phyloP scores from a whole-genome alignment of 2,888 invertebrate genomes.

The Drosophila paranaensis region DNA sequence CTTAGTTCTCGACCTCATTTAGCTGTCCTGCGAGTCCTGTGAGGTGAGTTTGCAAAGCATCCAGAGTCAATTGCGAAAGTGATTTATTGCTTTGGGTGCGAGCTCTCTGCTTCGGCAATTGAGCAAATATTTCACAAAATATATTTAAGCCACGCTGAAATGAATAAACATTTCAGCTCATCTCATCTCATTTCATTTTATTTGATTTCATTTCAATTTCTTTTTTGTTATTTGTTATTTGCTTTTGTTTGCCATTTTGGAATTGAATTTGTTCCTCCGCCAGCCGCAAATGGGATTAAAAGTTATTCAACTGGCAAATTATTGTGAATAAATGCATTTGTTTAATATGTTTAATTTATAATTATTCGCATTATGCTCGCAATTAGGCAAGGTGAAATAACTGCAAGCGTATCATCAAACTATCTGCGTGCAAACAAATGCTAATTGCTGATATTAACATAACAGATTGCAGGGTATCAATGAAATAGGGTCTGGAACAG shows the following conservation, averaged over 20 bases:
- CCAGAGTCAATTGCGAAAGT: not conserved
- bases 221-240: not conserved
- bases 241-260: not conserved
- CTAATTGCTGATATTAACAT: not conserved
- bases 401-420: not conserved
- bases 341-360: not conserved
- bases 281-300: slow-evolving; percentile 1
- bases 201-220: no score
- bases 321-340: slow-evolving; percentile 2
- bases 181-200: not conserved
- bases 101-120: not conserved
- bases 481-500: no score
- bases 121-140: not conserved
- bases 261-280: not conserved
- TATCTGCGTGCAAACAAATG: not conserved
- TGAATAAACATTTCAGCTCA: slow-evolving; percentile 1
- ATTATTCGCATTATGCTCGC: slow-evolving; percentile 2
- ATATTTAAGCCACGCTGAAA: not conserved
- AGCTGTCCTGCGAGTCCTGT: not conserved
- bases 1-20: not conserved
- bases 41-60: not conserved
- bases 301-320: slow-evolving; percentile 11
- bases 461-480: not conserved
- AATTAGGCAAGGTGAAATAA: not conserved
- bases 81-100: not conserved